These are phyloP conservation scores for Liopterus haemorrhoidalis DNA, from an alignment of 2,888 invertebrate genomes.

Conservation along the genomic window DNA sequence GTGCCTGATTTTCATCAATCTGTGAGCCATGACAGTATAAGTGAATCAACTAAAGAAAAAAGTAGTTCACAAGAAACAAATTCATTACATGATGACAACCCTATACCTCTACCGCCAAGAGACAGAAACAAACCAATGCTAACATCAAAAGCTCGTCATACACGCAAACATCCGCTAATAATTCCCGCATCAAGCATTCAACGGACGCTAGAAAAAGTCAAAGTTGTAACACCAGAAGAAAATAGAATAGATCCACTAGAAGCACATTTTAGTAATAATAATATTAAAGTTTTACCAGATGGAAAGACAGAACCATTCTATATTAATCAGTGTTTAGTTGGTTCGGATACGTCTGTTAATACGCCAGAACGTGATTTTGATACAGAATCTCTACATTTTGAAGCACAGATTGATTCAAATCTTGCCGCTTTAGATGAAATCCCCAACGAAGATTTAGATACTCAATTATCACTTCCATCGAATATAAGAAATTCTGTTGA, in stretches of 20 bases:
- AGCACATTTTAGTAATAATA: conserved; percentile 39
- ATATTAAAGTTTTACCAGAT: conserved; percentile 27
- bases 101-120: conserved; percentile 73
- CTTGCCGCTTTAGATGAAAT: conserved; percentile 56
- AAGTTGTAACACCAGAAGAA: conserved; percentile 44
- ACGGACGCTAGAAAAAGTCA: conserved; percentile 57
- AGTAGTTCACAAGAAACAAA: not conserved
- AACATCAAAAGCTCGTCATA: conserved; percentile 63
- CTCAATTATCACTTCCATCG: conserved; percentile 14
- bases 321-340: conserved; percentile 25
- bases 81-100: conserved; percentile 55
- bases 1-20: conserved; percentile 13
- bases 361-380: conserved; percentile 38
- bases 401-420: conserved; percentile 57
- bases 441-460: conserved; percentile 33
- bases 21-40: no score
- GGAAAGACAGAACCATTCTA: conserved; percentile 28
- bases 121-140: conserved; percentile 61
- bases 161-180: conserved; percentile 74
- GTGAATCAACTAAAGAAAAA: conserved; percentile 7
- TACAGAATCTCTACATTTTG: conserved; percentile 50
- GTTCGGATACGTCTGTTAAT: conserved; percentile 19
- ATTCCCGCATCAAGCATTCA: conserved; percentile 63
- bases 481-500: conserved; percentile 2
- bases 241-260: conserved; percentile 29